Conservation (phyloP, 2,888 invertebrate genomes). For the Laspeyria flexula region DNA sequence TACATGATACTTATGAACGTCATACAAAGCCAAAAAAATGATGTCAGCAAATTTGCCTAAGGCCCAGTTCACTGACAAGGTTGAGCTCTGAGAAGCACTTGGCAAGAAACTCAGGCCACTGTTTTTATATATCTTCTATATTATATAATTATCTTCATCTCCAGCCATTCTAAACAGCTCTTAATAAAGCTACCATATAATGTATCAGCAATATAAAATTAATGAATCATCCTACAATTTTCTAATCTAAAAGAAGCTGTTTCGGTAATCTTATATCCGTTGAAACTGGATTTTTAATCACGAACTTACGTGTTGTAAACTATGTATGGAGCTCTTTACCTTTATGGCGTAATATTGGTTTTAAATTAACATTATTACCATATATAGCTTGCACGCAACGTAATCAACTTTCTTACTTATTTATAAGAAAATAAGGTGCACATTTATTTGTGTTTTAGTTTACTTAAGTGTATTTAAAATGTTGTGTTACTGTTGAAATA, state of each 20-base stretch:
- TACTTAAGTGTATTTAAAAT: neutral
- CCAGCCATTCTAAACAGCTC: too few relatives aligned
- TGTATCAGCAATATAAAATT: conserved; percentile 1
- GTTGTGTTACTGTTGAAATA: conserved; percentile 15
- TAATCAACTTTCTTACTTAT: neutral
- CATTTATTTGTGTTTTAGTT: neutral
- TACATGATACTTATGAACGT: too few relatives aligned
- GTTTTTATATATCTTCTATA: too few relatives aligned
- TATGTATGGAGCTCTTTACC: conserved; percentile 18
- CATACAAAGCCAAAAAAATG: too few relatives aligned
- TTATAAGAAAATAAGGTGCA: neutral
- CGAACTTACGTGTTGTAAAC: conserved; percentile 32
- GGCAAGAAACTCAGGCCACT: too few relatives aligned
- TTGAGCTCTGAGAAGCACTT: too few relatives aligned
- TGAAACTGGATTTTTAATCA: conserved; percentile 43
- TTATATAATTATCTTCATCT: too few relatives aligned
- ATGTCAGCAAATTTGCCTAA: too few relatives aligned
- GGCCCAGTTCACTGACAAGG: too few relatives aligned
- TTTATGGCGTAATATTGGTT: conserved; percentile 39
- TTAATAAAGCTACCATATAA: neutral
- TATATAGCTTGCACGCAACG: neutral
- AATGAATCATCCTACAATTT: conserved; percentile 19
- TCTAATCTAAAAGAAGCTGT: conserved; percentile 23
- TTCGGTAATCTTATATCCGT: conserved; percentile 33
- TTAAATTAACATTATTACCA: conserved; percentile 26